These are phyloP conservation scores for Numenius arquata DNA, from an alignment of 2,113 vertebrate species.

Conservation along the genomic window DNA sequence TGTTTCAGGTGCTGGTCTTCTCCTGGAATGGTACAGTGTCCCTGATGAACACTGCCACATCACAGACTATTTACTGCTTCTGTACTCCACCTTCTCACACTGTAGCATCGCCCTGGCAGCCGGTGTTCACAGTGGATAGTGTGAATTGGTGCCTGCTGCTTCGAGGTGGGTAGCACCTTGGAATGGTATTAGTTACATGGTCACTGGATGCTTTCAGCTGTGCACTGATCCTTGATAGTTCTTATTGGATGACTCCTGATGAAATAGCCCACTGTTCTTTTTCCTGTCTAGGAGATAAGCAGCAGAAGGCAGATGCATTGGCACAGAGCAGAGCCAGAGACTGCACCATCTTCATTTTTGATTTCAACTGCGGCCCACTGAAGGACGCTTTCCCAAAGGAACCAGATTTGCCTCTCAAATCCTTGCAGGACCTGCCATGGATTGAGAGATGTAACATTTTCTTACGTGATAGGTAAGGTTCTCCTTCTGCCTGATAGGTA, in stretches of 20 bases:
- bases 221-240: neutral
- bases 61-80: conserved; percentile 71
- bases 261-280: neutral
- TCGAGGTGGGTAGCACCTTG: conserved; percentile 67
- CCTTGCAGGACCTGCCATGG: conserved; percentile 11
- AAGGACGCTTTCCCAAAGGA: conserved; percentile 31
- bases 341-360: conserved; percentile 66
- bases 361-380: conserved; percentile 51
- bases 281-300: conserved; percentile 40
- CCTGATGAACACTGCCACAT: conserved; percentile 74
- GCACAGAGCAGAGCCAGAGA: neutral
- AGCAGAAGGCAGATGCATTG: neutral
- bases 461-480: conserved; percentile 61
- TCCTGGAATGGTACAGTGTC: conserved; percentile 74
- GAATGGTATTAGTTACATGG: neutral
- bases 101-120: conserved; percentile 71
- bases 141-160: conserved; percentile 73
- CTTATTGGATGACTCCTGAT: neutral
- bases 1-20: conserved; percentile 77
- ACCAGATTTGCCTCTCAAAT: neutral
- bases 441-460: conserved; percentile 59
- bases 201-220: neutral
- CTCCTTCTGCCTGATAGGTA: neutral
- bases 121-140: conserved; percentile 74
- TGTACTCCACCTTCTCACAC: conserved; percentile 47